Evolutionary conservation across 2,888 invertebrate genomes (phyloP), one percentile per base, ranked within the genome.

Genomic region (Cheilosia soror): DNA sequence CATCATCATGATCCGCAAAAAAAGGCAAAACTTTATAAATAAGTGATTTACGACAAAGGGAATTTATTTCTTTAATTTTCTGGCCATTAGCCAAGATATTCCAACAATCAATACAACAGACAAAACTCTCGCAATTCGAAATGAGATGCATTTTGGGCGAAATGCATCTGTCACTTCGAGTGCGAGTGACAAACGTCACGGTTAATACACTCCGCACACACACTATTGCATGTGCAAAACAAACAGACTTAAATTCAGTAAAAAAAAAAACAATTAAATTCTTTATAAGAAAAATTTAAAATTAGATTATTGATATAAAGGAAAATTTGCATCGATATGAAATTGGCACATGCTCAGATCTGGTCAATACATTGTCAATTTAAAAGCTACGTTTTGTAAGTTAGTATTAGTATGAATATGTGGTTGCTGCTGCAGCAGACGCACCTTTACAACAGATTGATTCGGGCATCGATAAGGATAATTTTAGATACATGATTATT

Each of bases 81-180:
- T 85, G 85, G 85, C 85, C 62, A 80, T 71, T 72, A 63, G 81
- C 85, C 85, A 85, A 71, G 72, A 62, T 77, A 85, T 81, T 85
- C 76, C 72, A 85, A 81, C 85, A 81, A 81, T 85, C 85, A 85
- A 85, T 85, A 62, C 76, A 71, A 75, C 69, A 84, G 80, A 84
- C 76, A 66, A 76, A 71, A 79, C 84, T 73, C 62, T 71, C 13
- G 78, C 73, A 11, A 68, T 62, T 62, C 68, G 78, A 72, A 66
- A 78, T 83, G 47, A 62, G 42, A 68, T 79, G 65, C 80, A 84
- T 76, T 79, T 80, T 57, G 68, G 53, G 79, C 65, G 80, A 75
- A 76, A 80, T 85, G 87, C 90, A 91, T 91, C 91, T 91, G 91
- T 91, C 90, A 91, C 91, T 89, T 89, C 86, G 89, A 89, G 90